Percentiles rank a stretch among this genome's conserved stretches.
Evolutionary conservation across 2,797 vertebrate genomes (phyloP).

Genomic region (Valencia hispanica): DNA sequence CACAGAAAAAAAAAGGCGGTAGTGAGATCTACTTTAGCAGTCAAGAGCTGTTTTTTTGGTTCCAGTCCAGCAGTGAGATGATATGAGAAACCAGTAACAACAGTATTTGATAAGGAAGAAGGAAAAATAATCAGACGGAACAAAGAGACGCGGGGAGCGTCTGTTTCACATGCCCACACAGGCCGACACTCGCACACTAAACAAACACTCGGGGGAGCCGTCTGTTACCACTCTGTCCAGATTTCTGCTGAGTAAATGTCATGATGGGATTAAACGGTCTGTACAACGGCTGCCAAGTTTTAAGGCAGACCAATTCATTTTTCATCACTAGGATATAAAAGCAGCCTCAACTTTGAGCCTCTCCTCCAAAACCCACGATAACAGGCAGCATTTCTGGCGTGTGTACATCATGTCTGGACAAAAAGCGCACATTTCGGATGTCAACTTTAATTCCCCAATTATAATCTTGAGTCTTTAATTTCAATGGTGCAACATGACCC

Average conservation of each 20-base stretch:
- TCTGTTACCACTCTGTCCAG: constrained; percentile 49
- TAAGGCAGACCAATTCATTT: constrained; percentile 49
- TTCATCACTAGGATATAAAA: constrained; percentile 48
- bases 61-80: constrained; percentile 32
- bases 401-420: constrained; percentile 2
- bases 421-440: neutral
- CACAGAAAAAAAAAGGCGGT: constrained; percentile 62
- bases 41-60: constrained; percentile 36
- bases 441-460: neutral
- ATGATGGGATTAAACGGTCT: constrained; percentile 46
- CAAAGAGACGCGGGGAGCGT: constrained; percentile 25
- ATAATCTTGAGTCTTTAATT: neutral
- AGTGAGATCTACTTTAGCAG: constrained; percentile 30
- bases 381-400: constrained; percentile 11
- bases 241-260: constrained; percentile 43
- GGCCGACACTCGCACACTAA: constrained; percentile 25
- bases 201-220: constrained; percentile 31
- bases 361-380: constrained; percentile 23
- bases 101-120: constrained; percentile 18
- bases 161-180: constrained; percentile 2
- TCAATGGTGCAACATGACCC: neutral
- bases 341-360: constrained; percentile 27
- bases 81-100: constrained; percentile 1
- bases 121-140: constrained; percentile 15
- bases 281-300: constrained; percentile 47